These are phyloP conservation scores for Lottia scabra DNA, from an alignment of 2,888 invertebrate genomes.

Conservation along the genomic window DNA sequence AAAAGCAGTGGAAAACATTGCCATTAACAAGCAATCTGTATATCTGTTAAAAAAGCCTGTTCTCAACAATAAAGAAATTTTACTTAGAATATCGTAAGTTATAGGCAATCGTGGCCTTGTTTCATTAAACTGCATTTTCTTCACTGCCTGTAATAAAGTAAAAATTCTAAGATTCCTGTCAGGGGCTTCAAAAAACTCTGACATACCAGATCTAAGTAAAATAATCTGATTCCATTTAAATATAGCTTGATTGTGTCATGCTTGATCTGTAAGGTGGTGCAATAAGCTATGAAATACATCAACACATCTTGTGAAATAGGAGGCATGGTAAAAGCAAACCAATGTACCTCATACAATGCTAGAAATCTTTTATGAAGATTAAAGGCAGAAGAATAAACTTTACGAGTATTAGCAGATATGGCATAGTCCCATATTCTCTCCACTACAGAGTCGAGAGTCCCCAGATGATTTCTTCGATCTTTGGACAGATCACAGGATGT, in stretches of 20 bases:
- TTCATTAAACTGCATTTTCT: neutral
- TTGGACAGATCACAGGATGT: neutral
- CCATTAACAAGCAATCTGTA: neutral
- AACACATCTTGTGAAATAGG: neutral
- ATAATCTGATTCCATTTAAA: conserved; percentile 10
- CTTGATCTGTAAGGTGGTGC: neutral
- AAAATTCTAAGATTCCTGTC: neutral
- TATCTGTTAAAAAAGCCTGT: neutral
- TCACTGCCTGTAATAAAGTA: neutral
- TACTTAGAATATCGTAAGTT: neutral
- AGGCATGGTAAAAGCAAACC: neutral
- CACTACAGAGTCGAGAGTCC: neutral
- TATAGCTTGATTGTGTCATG: conserved; percentile 15
- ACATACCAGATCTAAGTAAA: neutral
- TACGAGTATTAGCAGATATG: neutral
- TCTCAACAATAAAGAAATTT: neutral
- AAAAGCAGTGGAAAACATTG: conserved; percentile 10
- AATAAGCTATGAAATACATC: conserved; percentile 17
- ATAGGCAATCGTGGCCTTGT: neutral
- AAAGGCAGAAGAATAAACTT: neutral
- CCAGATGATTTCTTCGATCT: neutral
- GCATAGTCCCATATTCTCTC: neutral
- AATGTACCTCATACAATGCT: neutral
- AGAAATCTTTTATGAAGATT: neutral
- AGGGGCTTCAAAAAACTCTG: neutral